Conservation (phyloP, 2,113 vertebrate species). For the Onychorhynchus coronatus region DNA sequence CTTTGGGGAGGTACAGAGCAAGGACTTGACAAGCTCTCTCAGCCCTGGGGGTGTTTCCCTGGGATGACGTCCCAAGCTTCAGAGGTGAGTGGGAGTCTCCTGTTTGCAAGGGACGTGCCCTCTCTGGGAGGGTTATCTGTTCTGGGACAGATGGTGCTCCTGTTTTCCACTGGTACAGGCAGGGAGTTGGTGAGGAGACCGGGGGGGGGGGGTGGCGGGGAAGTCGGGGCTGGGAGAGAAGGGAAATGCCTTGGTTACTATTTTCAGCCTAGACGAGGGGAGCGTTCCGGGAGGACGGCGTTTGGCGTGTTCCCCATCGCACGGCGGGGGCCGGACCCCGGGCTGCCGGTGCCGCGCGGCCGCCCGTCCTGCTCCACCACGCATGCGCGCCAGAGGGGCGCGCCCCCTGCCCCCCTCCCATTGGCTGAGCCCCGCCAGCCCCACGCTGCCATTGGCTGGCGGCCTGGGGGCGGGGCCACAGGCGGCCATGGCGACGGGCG, state of each 20-base stretch:
- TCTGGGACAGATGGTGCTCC: accelerated
- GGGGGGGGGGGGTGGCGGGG: no score
- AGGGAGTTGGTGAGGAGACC: no score
- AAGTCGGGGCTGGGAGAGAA: background rate
- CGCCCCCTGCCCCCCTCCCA: background rate
- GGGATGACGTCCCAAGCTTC: background rate
- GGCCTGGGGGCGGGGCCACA: background rate
- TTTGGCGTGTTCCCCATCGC: accelerated
- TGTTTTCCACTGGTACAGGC: background rate
- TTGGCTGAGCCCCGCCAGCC: background rate
- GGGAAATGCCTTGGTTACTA: accelerated
- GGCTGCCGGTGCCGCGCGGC: no score
- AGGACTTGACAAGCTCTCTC: accelerated
- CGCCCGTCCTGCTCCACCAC: no score
- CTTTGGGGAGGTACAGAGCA: background rate
- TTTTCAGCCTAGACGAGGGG: background rate
- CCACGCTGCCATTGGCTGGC: background rate
- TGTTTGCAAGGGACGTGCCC: accelerated
- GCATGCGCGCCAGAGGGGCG: background rate
- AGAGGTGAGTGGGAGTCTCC: accelerated
- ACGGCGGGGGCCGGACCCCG: background rate
- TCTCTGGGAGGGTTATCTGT: background rate
- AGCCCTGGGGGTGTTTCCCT: accelerated
- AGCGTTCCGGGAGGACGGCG: accelerated
- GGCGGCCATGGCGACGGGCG: background rate